These are phyloP conservation scores for Tubulanus polymorphus DNA, from an alignment of 2,888 invertebrate species.

Conservation along the genomic window DNA sequence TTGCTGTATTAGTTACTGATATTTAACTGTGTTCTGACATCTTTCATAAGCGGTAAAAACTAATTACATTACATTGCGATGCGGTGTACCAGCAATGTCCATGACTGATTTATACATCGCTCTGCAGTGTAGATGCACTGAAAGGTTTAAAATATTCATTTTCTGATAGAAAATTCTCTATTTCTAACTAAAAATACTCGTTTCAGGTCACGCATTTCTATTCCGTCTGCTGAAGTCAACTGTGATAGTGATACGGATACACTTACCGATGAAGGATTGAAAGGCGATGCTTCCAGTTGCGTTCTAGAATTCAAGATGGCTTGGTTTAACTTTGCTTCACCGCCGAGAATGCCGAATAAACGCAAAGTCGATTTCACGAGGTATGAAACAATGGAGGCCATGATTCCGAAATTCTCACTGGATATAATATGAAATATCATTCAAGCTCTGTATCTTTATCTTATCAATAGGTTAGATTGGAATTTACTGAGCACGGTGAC, in stretches of 20 bases:
- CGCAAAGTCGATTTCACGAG: constrained; percentile 90
- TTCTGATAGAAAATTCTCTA: too few species aligned
- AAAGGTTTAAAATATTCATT: too few species aligned
- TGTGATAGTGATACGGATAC: constrained; percentile 1
- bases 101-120: too few species aligned
- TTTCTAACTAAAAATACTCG: too few species aligned
- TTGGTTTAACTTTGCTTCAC: constrained; percentile 98
- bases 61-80: neutral
- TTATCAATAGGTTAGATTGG: constrained; percentile 92
- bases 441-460: too few species aligned
- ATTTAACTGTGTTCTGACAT: too few species aligned
- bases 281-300: constrained; percentile 65
- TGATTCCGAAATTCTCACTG: too few species aligned
- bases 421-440: too few species aligned
- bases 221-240: neutral
- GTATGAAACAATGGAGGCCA: too few species aligned
- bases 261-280: constrained; percentile 25
- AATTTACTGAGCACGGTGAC: constrained; percentile 92
- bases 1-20: too few species aligned
- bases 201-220: neutral
- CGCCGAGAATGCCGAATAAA: constrained; percentile 88
- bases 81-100: too few species aligned
- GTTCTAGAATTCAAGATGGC: constrained; percentile 83
- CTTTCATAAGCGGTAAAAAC: neutral
- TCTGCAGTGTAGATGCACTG: too few species aligned